Evolutionary conservation across 2,888 invertebrate species (phyloP), one percentile per base, ranked within the genome.

Genomic region (Tortricodes alternella): DNA sequence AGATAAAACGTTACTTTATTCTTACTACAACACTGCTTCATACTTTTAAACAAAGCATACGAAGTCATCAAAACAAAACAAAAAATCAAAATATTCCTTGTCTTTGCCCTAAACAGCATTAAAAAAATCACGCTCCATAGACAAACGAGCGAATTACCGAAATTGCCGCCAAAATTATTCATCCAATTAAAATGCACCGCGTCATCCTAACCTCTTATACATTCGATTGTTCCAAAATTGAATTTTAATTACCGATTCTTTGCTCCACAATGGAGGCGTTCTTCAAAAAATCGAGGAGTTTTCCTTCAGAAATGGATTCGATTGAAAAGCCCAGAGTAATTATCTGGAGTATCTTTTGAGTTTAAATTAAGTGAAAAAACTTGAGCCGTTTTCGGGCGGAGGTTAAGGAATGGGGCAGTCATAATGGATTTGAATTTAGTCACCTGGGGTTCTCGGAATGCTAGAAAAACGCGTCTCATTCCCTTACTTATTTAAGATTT

Each of bases 301-400:
- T 78, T 79, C 80, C 73, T 70, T 67, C 71, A 70, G 74, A 77
- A 85, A 81, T 84, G 78, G 76, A 73, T 86, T 86, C 85, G 85
- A 86, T 87, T 73, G 79, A 75, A 79, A 74, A 58, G 58, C 60
- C 49, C 65, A 73, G 82, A 89, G 89, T 88, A 89, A 90, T 90
- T 89, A 89, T 84, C 83, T 89, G 85, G 76, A 90, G 89, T 89
- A 88, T 89, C 90, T 85, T 89, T 89, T 89, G 88, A 89, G 88
- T 88, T 89, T 79, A 89, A 90, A 90, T 90, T 89, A 87, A 89
- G 89, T 83, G 89, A 86, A 89, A 87, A 88, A 89, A 89, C 64
- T 77, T 73, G 66, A 64, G 62, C 49, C 63, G 70, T 75, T 73
- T 77, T 70, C 62, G 57, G 63, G n/a, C 60, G 53, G 64, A 67